Conservation (phyloP, 2,797 vertebrate species). For the Myotis findleyi region DNA sequence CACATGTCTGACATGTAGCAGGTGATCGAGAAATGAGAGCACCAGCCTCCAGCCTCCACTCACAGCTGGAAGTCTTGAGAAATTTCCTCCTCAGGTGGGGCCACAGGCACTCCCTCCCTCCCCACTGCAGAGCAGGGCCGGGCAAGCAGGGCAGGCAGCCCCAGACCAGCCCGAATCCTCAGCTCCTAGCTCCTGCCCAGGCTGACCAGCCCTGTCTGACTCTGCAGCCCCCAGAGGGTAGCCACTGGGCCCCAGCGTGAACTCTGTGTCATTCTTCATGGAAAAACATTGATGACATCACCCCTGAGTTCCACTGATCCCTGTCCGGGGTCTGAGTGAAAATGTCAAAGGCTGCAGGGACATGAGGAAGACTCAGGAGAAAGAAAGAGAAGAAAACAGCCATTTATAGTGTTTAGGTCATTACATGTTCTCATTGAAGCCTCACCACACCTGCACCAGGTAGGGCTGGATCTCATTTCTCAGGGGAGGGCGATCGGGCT, state of each 20-base stretch:
- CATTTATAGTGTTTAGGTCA: not conserved
- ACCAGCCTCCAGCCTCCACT: not conserved
- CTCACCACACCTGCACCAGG: not conserved
- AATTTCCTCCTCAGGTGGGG: not conserved
- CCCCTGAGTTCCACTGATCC: not conserved
- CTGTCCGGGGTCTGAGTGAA: not conserved
- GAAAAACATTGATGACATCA: constrained; percentile 34
- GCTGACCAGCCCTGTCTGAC: not conserved
- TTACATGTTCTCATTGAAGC: not conserved
- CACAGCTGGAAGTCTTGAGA: not conserved
- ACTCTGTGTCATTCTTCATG: not conserved
- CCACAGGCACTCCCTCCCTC: not conserved
- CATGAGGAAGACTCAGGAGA: not conserved
- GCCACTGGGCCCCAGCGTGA: not conserved
- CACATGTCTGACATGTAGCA: not conserved
- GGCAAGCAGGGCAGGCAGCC: not conserved
- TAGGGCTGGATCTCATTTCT: not conserved
- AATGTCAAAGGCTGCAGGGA: not conserved
- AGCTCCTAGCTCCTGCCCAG: not conserved
- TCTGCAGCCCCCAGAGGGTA: not conserved
- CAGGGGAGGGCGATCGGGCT: not conserved
- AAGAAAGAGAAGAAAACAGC: not conserved
- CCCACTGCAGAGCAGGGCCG: not conserved
- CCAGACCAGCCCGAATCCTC: not conserved
- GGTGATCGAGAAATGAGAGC: not conserved